phyloP scores from a whole-genome alignment of 1,140 invertebrate species.

The Formica exsecta region DNA sequence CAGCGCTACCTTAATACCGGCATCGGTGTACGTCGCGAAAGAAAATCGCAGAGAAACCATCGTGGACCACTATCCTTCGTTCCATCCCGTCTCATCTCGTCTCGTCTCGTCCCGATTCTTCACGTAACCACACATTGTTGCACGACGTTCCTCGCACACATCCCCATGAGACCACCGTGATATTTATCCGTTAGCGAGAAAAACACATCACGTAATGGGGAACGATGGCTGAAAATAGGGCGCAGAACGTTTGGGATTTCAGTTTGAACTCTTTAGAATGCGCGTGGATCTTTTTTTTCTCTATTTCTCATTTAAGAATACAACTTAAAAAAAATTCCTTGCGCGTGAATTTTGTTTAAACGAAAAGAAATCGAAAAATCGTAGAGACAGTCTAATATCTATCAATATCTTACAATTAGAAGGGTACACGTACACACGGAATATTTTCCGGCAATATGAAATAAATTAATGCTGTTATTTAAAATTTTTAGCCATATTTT shows the following conservation, averaged over 20 bases:
- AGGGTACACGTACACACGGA: too few relatives aligned
- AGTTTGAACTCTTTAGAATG: background rate
- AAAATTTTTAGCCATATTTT: too few relatives aligned
- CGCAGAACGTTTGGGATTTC: background rate
- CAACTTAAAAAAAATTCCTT: too few relatives aligned
- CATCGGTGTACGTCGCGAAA: background rate
- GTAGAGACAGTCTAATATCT: too few relatives aligned
- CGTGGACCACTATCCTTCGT: background rate
- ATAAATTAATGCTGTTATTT: too few relatives aligned
- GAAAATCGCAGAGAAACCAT: slow-evolving; percentile 30
- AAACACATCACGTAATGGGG: slow-evolving; percentile 20
- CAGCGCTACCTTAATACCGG: slow-evolving; percentile 12
- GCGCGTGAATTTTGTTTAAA: too few relatives aligned
- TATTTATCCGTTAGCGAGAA: slow-evolving; percentile 39
- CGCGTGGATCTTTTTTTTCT: background rate
- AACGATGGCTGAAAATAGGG: background rate
- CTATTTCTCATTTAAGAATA: background rate
- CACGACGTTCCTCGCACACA: background rate
- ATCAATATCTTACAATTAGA: too few relatives aligned
- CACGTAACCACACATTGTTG: background rate
- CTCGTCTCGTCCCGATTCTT: slow-evolving; percentile 25
- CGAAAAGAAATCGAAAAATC: too few relatives aligned
- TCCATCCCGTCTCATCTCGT: background rate
- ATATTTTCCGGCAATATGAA: too few relatives aligned
- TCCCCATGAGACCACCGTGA: slow-evolving; percentile 13